These are phyloP conservation scores for Penaeus vannamei DNA, from an alignment of 1,140 invertebrate species.

Conservation along the genomic window DNA sequence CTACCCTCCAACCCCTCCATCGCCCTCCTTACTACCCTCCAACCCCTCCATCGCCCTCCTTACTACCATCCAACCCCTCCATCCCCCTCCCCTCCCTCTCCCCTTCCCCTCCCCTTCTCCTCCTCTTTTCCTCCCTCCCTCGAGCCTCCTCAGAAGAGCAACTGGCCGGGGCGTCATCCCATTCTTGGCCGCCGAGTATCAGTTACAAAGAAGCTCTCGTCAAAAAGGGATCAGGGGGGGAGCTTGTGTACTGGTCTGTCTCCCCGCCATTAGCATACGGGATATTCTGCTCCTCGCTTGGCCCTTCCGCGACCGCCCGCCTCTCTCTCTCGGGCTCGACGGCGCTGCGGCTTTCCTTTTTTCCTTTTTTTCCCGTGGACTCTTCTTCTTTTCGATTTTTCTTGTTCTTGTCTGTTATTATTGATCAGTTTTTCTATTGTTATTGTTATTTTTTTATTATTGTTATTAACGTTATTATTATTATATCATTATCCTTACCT, in stretches of 20 bases:
- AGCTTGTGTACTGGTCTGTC: constrained; percentile 45
- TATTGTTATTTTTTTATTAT: too few species aligned
- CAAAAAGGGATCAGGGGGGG: constrained; percentile 59
- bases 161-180: constrained; percentile 56
- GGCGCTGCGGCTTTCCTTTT: background rate
- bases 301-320: background rate
- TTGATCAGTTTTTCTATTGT: too few species aligned
- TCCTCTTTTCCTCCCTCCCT: background rate
- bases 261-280: constrained; percentile 55
- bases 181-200: constrained; percentile 54
- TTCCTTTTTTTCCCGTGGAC: background rate
- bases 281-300: background rate
- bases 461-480: too few species aligned
- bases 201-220: constrained; percentile 60
- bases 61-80: background rate
- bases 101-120: background rate
- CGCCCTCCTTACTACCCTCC: background rate
- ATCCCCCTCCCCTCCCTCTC: background rate
- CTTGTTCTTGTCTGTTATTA: too few species aligned
- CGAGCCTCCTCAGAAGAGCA: constrained; percentile 41
- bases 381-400: too few species aligned
- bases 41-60: background rate
- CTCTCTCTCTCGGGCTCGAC: background rate
- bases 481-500: too few species aligned
- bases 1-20: too few species aligned